Evolutionary conservation across 2,113 vertebrate genomes (phyloP), one percentile per base, ranked within the genome.

Genomic region (Perca schrenkii): DNA sequence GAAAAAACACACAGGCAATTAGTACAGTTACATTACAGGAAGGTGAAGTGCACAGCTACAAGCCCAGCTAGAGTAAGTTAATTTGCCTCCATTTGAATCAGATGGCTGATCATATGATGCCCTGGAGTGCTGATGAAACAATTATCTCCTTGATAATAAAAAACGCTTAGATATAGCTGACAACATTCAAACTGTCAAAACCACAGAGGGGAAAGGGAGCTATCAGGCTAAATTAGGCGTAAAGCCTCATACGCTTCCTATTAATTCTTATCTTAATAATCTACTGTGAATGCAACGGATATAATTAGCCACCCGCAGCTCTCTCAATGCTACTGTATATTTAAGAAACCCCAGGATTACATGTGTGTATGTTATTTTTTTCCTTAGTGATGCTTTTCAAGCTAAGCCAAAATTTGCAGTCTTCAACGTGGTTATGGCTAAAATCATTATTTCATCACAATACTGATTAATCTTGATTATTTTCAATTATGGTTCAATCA

Each of bases 41-140:
- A 67, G 60, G 71, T 80, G 79, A 84, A 19, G 56, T n/a, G 50
- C 28, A 15, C 31, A 21, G 50, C 70, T 56, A 69, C 28, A 63
- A 52, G 58, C 50, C 11, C 62, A 53, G 83, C 57, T 22, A 57
- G 40, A 78, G 46, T 15, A 57, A 66, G 77, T 76, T 71, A 66
- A 86, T 88, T 63, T 71, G 31, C 58, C 28, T 81, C 49, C 46
- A 84, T 80, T 63, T 82, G 57, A 82, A 60, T 86, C 90, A 90
- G 81, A 70, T 73, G 83, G 82, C 84, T 90, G 75, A 88, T 86
- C 77, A 72, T 49, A 82, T 6, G 64, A 84, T 54, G 69, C 82
- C 89, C 86, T 6, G 50, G 62, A 87, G 91, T 79, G 80, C 73
- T 78, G 85, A 91, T 91, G 88, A 86, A 91, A 90, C 86, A 86